Percentiles rank a stretch among this genome's conserved stretches.
These are phyloP conservation scores for Hystrix brachyura DNA, from an alignment of 2,113 vertebrate species.

Conservation along the genomic window DNA sequence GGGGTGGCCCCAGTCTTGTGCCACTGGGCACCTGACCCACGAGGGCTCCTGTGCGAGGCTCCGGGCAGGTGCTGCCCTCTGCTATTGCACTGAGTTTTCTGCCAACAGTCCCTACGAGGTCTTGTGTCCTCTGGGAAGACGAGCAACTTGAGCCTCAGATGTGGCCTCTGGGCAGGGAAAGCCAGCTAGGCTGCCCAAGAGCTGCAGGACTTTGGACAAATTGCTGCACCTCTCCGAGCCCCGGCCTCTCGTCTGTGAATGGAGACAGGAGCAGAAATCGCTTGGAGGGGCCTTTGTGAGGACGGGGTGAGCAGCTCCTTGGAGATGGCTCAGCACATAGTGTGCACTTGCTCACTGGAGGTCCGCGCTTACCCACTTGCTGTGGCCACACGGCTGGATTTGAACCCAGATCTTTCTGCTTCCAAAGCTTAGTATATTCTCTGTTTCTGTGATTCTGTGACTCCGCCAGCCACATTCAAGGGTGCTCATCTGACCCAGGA, in stretches of 20 bases:
- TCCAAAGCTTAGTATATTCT: background rate
- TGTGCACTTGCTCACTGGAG: background rate
- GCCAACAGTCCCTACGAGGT: accelerated
- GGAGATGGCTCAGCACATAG: accelerated
- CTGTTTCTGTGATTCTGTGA: background rate
- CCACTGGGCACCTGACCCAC: accelerated
- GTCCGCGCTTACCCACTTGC: background rate
- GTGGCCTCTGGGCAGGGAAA: background rate
- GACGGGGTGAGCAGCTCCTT: background rate
- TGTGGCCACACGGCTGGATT: background rate
- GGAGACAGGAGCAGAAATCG: accelerated
- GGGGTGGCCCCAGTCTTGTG: accelerated
- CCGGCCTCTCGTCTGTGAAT: background rate
- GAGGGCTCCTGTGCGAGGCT: accelerated
- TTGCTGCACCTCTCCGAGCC: background rate
- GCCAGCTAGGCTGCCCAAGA: too few species aligned
- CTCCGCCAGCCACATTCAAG: too few species aligned
- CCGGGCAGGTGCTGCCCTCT: background rate
- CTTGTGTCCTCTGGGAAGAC: background rate
- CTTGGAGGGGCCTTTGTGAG: background rate
- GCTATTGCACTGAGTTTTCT: background rate
- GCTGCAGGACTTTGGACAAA: background rate
- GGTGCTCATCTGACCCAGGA: background rate
- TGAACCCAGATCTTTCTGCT: background rate
- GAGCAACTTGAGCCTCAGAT: background rate